Base-by-base conservation (phyloP, 2,888 invertebrate species). In the Ophraella communa region DNA sequence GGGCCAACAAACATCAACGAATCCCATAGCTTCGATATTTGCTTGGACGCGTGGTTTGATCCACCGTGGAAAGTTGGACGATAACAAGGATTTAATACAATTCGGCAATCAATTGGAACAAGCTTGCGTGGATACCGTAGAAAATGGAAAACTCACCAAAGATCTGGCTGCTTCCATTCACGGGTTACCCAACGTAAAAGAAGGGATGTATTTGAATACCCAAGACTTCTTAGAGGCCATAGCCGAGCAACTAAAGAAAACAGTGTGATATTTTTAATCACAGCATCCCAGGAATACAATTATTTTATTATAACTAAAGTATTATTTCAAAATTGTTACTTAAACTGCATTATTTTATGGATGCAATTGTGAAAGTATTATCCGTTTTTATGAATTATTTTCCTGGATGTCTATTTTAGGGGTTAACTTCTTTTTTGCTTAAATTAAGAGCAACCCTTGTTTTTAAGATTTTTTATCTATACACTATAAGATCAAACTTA, bases 1-100 rank as follows among this genome's bases (percentile, higher is more conserved):
- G 84, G 95, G 95, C 61, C 87, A 91, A 77, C 87, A 89, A 56
- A 95, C 95, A 1, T 94, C 94, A 68, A 95, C 95, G 62, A 95
- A 95, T 83, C 94, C 95, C 8, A 90, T 95, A 64, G 95, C 95
- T 11, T 94, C 94, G 44, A 94, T 95, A 77, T 95, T 92, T 83
- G 95, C 95, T 8, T 95, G 95, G 95, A 94, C 95, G 0, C 84
- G 93, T 56, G 95, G 95, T 1, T 85, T 95, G 51, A 86, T 88
- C 56, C 95, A 95, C 79, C 86, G 95, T 70, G 95, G 93, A 53
- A 90, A 91, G 78, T 83, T 95, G 42, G 95, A 95, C 78, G 83
- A 85, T 69, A 95, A 91, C 30, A 87, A 88, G 0, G 92, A 92
- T 3, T 83, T 95, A 58, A 86, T 84, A n/a, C 85, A 81, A 55